Base-by-base conservation (phyloP, 53 echinoderm and acorn worm genomes). In the Holothuria leucospilota region DNA sequence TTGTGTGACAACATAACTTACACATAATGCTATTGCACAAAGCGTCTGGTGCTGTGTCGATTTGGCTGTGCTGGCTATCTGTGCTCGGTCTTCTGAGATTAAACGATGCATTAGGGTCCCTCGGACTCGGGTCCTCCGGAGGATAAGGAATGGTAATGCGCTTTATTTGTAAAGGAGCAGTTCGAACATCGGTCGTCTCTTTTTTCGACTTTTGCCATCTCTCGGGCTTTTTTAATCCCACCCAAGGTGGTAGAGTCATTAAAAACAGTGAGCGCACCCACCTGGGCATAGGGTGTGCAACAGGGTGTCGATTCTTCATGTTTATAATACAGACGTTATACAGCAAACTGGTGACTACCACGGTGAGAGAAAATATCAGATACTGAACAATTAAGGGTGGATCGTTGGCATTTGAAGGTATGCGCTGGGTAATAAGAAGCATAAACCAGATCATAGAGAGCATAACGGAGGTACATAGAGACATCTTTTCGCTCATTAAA, bases 301-400 rank as follows among this genome's bases (percentile, higher is more conserved):
- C 80, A 2, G 98, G 94, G 34, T 92, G 93, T 13, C 95, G 88
- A 59, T 93, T 87, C 20, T 93, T 81, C 42, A 98, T 93, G 82
- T 98, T 95, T 9, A 98, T 85, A 18, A 98, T 89, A 56, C 90
- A 88, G 20, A 95, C 95, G 42, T 95, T 98, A 20, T 93, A 82
- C 15, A 94, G 82, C 20, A 98, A 93, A 28, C 95, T 95, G 14
- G 94, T 91, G 49, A 93, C 84, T 27, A 98, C 98, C 29, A 98
- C 86, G 28, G 91, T 79, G 90, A 95, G 93, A 29, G 98, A 95
- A 71, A 98, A 98, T 9, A 93, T 66, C 20, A 98, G 90, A 78
- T 98, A 98, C 71, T 98, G 95, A 26, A 95, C 95, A 39, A 98
- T 98, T 16, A 98, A 91, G 18, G 98, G 98, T 39, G 93, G 89